A percentile compares a stretch with the other conserved stretches of the same genome.
phyloP scores from a whole-genome alignment of 2,797 vertebrate genomes.

The Lepidocolaptes lacrymiger region DNA sequence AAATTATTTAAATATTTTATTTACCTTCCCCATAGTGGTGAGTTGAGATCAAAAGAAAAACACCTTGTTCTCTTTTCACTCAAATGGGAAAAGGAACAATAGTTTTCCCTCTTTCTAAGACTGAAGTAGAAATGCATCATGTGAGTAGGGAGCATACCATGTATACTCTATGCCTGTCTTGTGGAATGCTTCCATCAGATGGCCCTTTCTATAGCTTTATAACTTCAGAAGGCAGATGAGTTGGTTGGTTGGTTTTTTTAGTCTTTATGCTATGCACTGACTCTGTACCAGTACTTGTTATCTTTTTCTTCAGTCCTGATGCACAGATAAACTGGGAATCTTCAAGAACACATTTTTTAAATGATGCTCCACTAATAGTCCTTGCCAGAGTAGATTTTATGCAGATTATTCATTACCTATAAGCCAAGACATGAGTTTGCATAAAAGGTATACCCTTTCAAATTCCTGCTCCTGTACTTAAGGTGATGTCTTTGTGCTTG shows the following conservation, averaged over 20 bases:
- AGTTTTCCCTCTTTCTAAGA: background rate
- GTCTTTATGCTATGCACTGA: background rate
- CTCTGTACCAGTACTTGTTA: background rate
- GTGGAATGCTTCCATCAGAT: background rate
- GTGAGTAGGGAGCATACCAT: background rate
- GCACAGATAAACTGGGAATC: background rate
- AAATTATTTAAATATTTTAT: background rate
- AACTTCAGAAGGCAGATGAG: background rate
- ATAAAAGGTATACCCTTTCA: background rate
- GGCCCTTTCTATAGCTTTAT: background rate
- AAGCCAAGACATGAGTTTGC: background rate
- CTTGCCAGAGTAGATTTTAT: background rate
- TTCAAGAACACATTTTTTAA: background rate
- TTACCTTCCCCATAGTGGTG: background rate
- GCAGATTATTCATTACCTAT: background rate
- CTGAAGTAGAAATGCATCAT: background rate
- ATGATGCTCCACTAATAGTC: background rate
- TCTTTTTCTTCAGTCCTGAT: background rate
- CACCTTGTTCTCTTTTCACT: background rate
- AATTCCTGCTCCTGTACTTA: background rate
- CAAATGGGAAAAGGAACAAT: background rate
- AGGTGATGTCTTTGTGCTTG: background rate
- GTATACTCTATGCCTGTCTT: background rate
- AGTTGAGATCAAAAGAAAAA: background rate
- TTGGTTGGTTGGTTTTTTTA: background rate